Conservation (phyloP, 2,888 invertebrate genomes). For the Erpobdella octoculata region DNA sequence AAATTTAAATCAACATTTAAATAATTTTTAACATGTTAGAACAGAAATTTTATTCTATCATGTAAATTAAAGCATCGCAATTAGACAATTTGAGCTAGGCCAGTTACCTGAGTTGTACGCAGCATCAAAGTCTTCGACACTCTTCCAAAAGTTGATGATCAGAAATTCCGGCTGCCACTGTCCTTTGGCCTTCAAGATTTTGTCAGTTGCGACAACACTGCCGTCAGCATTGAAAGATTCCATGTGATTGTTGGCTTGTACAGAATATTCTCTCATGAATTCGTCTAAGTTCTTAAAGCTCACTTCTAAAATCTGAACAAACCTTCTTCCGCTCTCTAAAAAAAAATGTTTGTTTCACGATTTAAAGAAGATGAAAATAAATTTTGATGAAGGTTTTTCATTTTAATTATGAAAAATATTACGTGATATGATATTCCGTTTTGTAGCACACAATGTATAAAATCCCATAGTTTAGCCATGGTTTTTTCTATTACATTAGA, state of each 20-base stretch:
- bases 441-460: too few relatives aligned
- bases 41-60: not conserved
- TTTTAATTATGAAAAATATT: too few relatives aligned
- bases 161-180: constrained; percentile 10
- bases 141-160: constrained; percentile 21
- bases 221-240: constrained; percentile 6
- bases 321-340: not conserved
- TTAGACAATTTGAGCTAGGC: not conserved
- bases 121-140: not conserved
- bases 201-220: not conserved
- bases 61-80: not conserved
- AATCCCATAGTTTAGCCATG: too few relatives aligned
- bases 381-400: too few relatives aligned
- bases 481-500: too few relatives aligned
- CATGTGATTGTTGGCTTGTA: not conserved
- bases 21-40: not conserved
- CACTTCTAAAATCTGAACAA: constrained; percentile 20
- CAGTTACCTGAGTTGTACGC: constrained; percentile 16
- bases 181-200: constrained; percentile 8
- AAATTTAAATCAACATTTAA: not conserved
- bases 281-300: not conserved
- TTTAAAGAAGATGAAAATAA: too few relatives aligned
- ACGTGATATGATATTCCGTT: too few relatives aligned
- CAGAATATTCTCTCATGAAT: constrained; percentile 4
- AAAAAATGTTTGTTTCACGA: too few relatives aligned